Base-by-base conservation (phyloP, 2,113 vertebrate species). In the Phalacrocorax carbo region DNA sequence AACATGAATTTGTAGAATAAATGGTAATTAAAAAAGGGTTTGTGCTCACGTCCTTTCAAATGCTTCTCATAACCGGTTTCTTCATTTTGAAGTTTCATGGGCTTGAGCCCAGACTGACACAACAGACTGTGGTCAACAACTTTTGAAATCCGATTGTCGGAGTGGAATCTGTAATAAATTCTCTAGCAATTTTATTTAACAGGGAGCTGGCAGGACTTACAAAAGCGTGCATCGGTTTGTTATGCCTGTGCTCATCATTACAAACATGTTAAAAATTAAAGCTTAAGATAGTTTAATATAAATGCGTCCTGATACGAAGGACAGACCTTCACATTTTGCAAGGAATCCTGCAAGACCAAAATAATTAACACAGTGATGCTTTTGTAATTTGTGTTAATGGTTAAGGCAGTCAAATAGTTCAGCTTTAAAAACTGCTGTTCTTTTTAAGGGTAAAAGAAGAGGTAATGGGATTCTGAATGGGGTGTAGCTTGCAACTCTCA, bases 101-200 rank as follows among this genome's bases (percentile, higher is more conserved):
- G 52, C n/a, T 52, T 52, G 21, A 82, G 30, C 27, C 42, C 18
- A 26, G 32, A 38, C 10, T 77, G 89, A n/a, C 30, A 30, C 0
- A 0, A 14, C 7, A 15, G 10, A 26, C 3, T 17, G 15, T 0
- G 3, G 60, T 68, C 25, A 78, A 15, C 32, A 34, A 5, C 52
- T 64, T 76, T 30, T 15, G 12, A 78, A 93, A 76, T 81, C 68
- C 66, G 64, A 17, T 76, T 77, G 32, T 64, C 44, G 8, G 38
- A 72, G 49, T 71, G n/a, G 38, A 77, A 49, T 79, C 36, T 69
- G 19, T 44, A 30, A 72, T 23, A 78, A 62, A 69, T 58, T 62
- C 32, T 81, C 52, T 27, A 38, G 52, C 9, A 60, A 29, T 76
- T 70, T 51, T 38, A 34, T 71, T 92, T 83, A 49, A n/a, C 48